Conservation (phyloP, 30 jellyfish, hydroid and myxozoan species). For the Aurelia coerulea region DNA sequence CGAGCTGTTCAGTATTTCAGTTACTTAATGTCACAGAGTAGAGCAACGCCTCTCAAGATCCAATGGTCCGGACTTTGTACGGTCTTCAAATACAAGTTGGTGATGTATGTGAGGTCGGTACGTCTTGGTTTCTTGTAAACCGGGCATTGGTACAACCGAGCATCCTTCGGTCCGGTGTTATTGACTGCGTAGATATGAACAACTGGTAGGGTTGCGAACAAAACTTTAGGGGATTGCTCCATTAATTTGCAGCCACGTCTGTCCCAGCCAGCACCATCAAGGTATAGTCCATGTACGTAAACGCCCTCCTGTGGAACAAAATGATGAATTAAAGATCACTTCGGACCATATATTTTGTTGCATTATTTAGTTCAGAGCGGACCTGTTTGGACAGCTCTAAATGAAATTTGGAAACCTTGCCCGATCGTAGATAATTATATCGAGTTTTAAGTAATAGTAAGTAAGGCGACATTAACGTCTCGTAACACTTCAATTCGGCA, state of each 20-base stretch:
- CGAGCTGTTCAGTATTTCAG: neutral
- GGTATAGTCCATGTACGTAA: constrained; percentile 90
- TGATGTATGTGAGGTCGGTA: constrained; percentile 94
- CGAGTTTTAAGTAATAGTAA: too few relatives aligned
- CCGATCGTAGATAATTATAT: too few relatives aligned
- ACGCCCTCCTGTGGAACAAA: constrained; percentile 87
- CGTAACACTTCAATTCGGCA: too few relatives aligned
- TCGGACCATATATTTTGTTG: neutral
- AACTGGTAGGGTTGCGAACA: constrained; percentile 82
- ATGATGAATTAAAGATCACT: neutral
- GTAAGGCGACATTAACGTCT: too few relatives aligned
- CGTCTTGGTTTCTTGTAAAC: constrained; percentile 96
- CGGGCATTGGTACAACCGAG: constrained; percentile 92
- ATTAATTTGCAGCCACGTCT: constrained; percentile 88
- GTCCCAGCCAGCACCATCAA: constrained; percentile 99
- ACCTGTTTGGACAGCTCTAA: too few relatives aligned
- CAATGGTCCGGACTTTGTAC: constrained; percentile 94
- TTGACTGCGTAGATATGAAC: constrained; percentile 93
- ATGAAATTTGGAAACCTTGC: too few relatives aligned
- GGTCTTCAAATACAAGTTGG: constrained; percentile 87
- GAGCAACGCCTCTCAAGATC: constrained; percentile 98
- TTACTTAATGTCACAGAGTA: constrained; percentile 91
- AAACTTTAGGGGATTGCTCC: constrained; percentile 86
- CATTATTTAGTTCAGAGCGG: too few relatives aligned
- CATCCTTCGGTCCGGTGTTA: constrained; percentile 93